Conservation (phyloP, 2,113 vertebrate species). For the Myrmecophaga tridactyla region DNA sequence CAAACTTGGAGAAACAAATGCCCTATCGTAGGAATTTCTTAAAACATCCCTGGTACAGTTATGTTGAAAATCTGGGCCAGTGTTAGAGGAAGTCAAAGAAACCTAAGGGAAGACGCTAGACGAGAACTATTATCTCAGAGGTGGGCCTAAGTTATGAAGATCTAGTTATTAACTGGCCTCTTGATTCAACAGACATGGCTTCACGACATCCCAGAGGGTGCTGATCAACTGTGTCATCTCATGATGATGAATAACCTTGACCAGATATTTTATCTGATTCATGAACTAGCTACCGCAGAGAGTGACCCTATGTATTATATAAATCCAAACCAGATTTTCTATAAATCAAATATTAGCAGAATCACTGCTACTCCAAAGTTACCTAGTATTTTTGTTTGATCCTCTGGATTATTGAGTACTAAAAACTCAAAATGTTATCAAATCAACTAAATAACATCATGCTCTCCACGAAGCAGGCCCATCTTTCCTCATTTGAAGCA, state of each 20-base stretch:
- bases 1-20: not conserved
- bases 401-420: not conserved
- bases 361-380: not conserved
- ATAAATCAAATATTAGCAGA: not conserved
- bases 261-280: not conserved
- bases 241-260: not conserved
- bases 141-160: not conserved
- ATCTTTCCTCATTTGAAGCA: not conserved
- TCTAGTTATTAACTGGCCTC: not conserved
- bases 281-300: not conserved
- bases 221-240: not conserved
- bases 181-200: not conserved
- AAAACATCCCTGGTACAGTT: not conserved
- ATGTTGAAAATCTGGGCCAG: not conserved
- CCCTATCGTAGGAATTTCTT: not conserved
- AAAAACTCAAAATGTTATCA: not conserved
- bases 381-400: not conserved
- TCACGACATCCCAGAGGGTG: not conserved
- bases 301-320: not conserved
- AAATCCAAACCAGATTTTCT: conserved; percentile 22
- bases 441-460: not conserved
- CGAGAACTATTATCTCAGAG: not conserved
- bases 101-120: not conserved
- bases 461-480: not conserved
- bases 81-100: not conserved